Conservation (phyloP, 2,888 invertebrate species). For the Ennomos erosarius region DNA sequence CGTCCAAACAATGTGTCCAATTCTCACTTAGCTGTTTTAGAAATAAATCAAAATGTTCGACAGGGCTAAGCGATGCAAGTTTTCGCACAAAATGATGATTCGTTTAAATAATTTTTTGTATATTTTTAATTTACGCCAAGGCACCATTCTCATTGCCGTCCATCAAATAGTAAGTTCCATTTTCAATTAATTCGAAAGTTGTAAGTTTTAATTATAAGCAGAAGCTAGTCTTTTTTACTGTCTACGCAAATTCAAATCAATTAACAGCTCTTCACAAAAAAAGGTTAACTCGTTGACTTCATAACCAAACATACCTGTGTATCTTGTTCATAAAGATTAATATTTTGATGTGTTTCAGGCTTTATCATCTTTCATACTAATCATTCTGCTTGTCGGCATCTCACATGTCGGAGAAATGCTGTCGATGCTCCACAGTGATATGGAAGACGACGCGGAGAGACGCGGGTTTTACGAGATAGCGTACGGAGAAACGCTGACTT, state of each 20-base stretch:
- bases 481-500: constrained; percentile 65
- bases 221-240: too few relatives aligned
- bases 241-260: too few relatives aligned
- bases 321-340: neutral
- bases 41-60: constrained; percentile 62
- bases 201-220: too few relatives aligned
- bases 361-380: constrained; percentile 76
- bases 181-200: neutral
- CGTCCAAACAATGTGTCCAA: constrained; percentile 67
- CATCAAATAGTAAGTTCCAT: constrained; percentile 82
- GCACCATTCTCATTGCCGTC: constrained; percentile 82
- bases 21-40: constrained; percentile 53
- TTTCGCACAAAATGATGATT: constrained; percentile 75
- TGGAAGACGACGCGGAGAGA: constrained; percentile 80
- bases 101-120: constrained; percentile 79
- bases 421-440: constrained; percentile 78
- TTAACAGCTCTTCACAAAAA: too few relatives aligned
- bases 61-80: constrained; percentile 73
- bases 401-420: constrained; percentile 80
- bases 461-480: constrained; percentile 70
- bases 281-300: too few relatives aligned
- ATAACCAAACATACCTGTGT: too few relatives aligned
- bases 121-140: constrained; percentile 82
- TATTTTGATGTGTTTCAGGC: constrained; percentile 57
- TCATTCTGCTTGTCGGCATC: constrained; percentile 77